Conservation (phyloP, 2,797 vertebrate species). For the Nannoperca australis region DNA sequence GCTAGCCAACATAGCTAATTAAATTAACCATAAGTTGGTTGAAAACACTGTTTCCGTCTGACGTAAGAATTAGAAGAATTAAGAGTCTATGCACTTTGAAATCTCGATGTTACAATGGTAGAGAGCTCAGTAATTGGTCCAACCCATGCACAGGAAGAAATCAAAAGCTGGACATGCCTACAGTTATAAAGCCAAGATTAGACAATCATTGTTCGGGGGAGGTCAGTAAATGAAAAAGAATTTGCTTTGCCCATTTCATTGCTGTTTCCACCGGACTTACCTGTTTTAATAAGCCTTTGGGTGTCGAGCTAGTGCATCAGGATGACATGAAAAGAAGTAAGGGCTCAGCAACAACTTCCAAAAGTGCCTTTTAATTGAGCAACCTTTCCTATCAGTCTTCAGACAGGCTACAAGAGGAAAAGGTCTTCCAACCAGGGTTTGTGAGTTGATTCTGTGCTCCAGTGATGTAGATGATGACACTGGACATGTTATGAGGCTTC, state of each 20-base stretch:
- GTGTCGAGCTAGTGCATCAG: slow-evolving; percentile 24
- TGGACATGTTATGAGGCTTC: slow-evolving; percentile 43
- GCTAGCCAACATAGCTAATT: not conserved
- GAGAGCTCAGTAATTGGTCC: too few relatives aligned
- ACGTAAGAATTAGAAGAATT: too few relatives aligned
- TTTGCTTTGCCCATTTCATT: slow-evolving; percentile 4
- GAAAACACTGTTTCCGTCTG: not conserved
- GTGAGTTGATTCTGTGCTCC: slow-evolving; percentile 57
- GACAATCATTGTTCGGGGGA: not conserved
- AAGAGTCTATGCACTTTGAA: not conserved
- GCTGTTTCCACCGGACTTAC: slow-evolving; percentile 24
- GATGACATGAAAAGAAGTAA: slow-evolving; percentile 21
- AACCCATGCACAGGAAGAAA: not conserved
- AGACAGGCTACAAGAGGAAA: slow-evolving; percentile 28
- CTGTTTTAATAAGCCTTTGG: slow-evolving; percentile 56
- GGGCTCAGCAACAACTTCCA: slow-evolving; percentile 51
- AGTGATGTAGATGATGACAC: slow-evolving; percentile 53
- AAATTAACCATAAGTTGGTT: not conserved
- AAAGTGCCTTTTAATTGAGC: slow-evolving; percentile 67
- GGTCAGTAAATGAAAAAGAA: not conserved
- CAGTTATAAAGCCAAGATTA: not conserved
- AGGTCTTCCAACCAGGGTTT: slow-evolving; percentile 19
- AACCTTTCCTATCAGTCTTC: slow-evolving; percentile 46
- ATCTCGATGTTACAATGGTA: too few relatives aligned
- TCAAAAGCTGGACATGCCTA: not conserved